Base-by-base conservation (phyloP, 64 coral and sea anemone genomes). In the Montipora foliosa region DNA sequence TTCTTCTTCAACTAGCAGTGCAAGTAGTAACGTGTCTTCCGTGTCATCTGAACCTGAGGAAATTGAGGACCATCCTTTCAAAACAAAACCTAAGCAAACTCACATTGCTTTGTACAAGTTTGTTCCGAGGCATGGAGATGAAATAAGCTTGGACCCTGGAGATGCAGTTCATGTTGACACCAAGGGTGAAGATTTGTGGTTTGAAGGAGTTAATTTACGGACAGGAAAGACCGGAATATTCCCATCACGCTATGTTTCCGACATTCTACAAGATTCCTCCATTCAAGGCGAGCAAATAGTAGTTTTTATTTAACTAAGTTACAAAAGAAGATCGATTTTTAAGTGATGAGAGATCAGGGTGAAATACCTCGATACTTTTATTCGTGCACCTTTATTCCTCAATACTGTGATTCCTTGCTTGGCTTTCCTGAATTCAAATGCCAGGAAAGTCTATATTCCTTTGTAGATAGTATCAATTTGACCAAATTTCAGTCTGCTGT, bases 61-160 rank as follows among this genome's bases (percentile, higher is more conserved):
- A 47, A 22, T 12, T 21, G 76, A 86, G 71, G 82, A 86, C 46
- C 8, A 22, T 12, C 17, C 51, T 47, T 22, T 10, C 3, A 71
- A 47, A 5, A 49, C 82, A 50, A 51, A 71, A 19, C 88, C 83
- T 29, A 97, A 83, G 81, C 98, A 99, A 77, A 99, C 98, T 52
- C 98, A 99, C 57, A 89, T 99, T 70, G 98, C 95, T 21, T 81
- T 94, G 44, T 94, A 96, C 75, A 99, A 96, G 67, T 99, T 99
- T 73, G 88, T 92, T 4, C 75, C 94, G 7, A 89, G 98, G 62
- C 98, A 99, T 80, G 76, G 87, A 11, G 98, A 96, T 57, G 98
- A 99, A 92, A 80, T 96, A 47, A 75, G 47, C 19, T 92, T 99
- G 45, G 92, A 96, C 5, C 55, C 92, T 8, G 98, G 98, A 11